Base-by-base conservation (phyloP, 1,140 invertebrate genomes). In the Mamestra configurata region DNA sequence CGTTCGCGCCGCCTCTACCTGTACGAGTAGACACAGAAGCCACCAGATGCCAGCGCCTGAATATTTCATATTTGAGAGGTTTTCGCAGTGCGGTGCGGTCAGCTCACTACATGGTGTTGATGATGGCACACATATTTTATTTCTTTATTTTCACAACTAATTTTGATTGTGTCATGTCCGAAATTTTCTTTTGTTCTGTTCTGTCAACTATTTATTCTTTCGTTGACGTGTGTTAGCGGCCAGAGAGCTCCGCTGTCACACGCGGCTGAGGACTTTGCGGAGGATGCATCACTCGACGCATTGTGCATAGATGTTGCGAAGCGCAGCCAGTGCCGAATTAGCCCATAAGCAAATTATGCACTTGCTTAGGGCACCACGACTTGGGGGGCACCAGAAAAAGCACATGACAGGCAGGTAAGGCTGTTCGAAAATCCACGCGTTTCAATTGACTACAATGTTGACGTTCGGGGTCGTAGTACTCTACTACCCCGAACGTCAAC, bases 181-280 rank as follows among this genome's bases (percentile, higher is more conserved):
- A 83, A 88, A 86, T 79, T 77, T 90, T 90, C 84, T 88, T 89
- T 89, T 90, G 84, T 90, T 86, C 81, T 70, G 40, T 88, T 77
- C 59, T 68, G 61, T 53, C 46, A 61, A 40, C 11, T 55, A 53
- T 27, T 77, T 81, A 11, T 75, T 75, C 75, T 57, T 46, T 15
- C 18, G 43, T n/a, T 15, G 18, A 31, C n/a, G 55, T 15, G 20
- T 61, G 43, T 72, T 75, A 75, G 53, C 59, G 24, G 77, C 70
- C 68, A 79, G 78, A 59, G 27, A 35, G 40, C 3, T 35, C 22
- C 22, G 8, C 43, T 43, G 76, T 77, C 76, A 66, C 35, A 43
- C n/a, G 5, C n/a, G 8, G 20, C 15, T 6, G 10, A 66, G 53
- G 59, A 31, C 37, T 61, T 7, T 27, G 31, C 8, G 71, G 18